Evolutionary conservation across 1,140 invertebrate species (phyloP), one percentile per base, ranked within the genome.

Genomic region (Saccostrea cuccullata): DNA sequence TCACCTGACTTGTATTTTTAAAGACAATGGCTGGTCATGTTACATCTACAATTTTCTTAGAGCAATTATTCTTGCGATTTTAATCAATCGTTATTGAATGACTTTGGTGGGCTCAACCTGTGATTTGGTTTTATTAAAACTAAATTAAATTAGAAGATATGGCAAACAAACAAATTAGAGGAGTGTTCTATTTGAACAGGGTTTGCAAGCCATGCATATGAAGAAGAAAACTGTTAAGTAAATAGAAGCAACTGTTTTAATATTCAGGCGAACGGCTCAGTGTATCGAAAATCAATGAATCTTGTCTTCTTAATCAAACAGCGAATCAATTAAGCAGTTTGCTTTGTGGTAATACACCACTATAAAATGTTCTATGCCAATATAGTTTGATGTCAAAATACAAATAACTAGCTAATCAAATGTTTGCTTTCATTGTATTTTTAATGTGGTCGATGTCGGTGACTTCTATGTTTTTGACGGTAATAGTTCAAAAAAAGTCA

Each of bases 311-410:
- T 30, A 84, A 26, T 23, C 56, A 60, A 84, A 84, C 70, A 84
- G 26, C 82, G n/a, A 20, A 55, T 84, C 82, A 84, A 55, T 84
- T 30, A 84, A 73, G 36, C 70, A 15, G 70, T 73, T 30, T 73
- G 23, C 70, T 73, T 73, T 73, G 23, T 11, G 12, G 70, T 73
- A 73, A 73, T 13, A 73, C 70, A 36, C 23, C 70, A 26, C 70
- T 30, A 26, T 70, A 23, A 70, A 30, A 23, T 12, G 17, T 6
- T 70, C n/a, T 70, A 73, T 30, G 23, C 15, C 40, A 55, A 58
- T 55, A 56, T 20, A 56, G 55, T 13, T n/a, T 73, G 8, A 30
- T 73, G 70, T 15, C 9, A 47, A 8, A 36, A 15, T n/a, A 30
- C 70, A 26, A 73, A 23, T 5, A 73, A 73, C 12, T 36, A 73